phyloP scores from a whole-genome alignment of 2,113 vertebrate species.

The Triplophysa dalaica region DNA sequence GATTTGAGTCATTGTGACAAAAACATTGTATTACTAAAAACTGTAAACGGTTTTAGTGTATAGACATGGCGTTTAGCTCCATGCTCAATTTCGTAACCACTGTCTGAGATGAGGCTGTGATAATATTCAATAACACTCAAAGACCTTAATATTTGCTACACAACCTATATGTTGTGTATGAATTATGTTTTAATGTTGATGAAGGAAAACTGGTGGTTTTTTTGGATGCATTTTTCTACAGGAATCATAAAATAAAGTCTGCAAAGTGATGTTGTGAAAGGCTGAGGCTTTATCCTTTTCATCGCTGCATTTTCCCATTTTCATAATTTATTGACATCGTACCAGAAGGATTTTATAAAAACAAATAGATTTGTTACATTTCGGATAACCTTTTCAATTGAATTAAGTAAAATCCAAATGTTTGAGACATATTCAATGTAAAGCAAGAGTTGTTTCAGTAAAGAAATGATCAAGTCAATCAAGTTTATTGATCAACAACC shows the following conservation, averaged over 20 bases:
- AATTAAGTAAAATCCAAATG: background rate
- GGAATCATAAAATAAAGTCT: constrained; percentile 1
- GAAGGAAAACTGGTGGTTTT: background rate
- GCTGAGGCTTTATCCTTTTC: background rate
- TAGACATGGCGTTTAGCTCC: background rate
- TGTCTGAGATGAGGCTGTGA: background rate
- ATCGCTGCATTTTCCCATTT: background rate
- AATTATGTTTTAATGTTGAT: background rate
- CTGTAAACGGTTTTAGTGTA: background rate
- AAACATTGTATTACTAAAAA: background rate
- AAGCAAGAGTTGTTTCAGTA: constrained; percentile 9
- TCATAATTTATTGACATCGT: background rate
- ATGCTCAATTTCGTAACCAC: background rate
- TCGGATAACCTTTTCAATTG: too few relatives aligned
- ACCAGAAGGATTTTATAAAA: background rate
- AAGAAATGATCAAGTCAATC: background rate
- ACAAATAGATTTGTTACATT: too few relatives aligned
- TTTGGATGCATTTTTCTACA: background rate
- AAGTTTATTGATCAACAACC: constrained; percentile 43
- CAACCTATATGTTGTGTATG: too few relatives aligned
- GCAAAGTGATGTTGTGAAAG: background rate
- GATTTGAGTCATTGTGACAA: constrained; percentile 72
- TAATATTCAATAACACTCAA: background rate
- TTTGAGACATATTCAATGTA: too few relatives aligned
- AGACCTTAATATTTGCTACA: too few relatives aligned